Evolutionary conservation across 2,888 invertebrate species (phyloP), one percentile per base, ranked within the genome.

Genomic region (Epistrophe eligans): DNA sequence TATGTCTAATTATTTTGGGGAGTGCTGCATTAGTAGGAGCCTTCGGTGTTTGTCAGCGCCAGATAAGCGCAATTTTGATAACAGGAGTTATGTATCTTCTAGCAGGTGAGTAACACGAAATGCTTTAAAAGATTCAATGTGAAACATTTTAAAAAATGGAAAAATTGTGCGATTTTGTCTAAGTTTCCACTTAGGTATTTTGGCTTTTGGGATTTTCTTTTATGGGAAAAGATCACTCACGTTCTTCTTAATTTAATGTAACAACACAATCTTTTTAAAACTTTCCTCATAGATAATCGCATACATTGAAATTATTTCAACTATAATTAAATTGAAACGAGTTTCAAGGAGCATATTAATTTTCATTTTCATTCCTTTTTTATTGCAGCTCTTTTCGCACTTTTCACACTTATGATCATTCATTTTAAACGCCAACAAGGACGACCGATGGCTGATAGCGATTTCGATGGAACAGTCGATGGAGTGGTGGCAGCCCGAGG

Each of bases 81-180:
- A 98, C 98, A 0, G 98, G 98, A 15, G 98, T 98, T 72, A 97
- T 98, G 96, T 98, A 98, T 93, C 94, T 98, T 77, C 93, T 98
- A 91, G 98, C 98, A 92, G 98, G 98, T 98, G 92, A 93, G 94
- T 90, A 6, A 28, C 1, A 50, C 4, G 19, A 50, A 7, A 17
- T 3, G 10, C 48, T 48, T 17, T 9, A 17, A 17, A 17, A 43
- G 2, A n/a, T n/a, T n/a, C n/a, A n/a, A n/a, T n/a, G n/a, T n/a
- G n/a, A n/a, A n/a, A n/a, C n/a, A n/a, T n/a, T n/a, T n/a, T n/a
- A n/a, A n/a, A n/a, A n/a, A n/a, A n/a, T n/a, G n/a, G n/a, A n/a
- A n/a, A n/a, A n/a, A n/a, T n/a, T n/a, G n/a, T n/a, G n/a, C n/a
- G n/a, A n/a, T n/a, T 24, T 24, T 24, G 24, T 24, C 24, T 24